Conservation (phyloP, 2,113 vertebrate species). For the Aleadryas rufinucha region DNA sequence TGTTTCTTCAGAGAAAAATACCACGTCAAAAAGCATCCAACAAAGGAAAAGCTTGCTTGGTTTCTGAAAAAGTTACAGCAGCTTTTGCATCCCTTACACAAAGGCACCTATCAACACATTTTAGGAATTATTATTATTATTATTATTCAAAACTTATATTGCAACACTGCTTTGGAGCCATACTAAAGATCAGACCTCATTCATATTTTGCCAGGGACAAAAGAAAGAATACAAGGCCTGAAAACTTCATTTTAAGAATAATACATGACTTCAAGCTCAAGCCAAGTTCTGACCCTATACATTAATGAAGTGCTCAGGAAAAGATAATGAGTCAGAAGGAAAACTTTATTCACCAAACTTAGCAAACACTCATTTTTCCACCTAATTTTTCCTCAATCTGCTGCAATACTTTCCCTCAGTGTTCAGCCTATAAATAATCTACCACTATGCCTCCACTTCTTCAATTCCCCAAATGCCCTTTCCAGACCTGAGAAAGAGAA, state of each 20-base stretch:
- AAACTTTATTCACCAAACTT: neutral
- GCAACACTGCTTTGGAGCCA: neutral
- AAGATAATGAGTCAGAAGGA: neutral
- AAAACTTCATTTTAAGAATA: neutral
- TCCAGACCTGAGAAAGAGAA: neutral
- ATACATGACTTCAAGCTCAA: neutral
- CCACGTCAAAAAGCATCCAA: accelerated
- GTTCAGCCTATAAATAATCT: neutral
- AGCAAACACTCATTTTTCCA: neutral
- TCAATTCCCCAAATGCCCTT: neutral
- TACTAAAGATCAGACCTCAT: neutral
- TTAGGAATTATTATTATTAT: neutral
- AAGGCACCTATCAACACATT: neutral
- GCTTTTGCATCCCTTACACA: neutral
- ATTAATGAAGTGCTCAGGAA: neutral
- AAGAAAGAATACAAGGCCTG: neutral
- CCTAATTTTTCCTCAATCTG: neutral
- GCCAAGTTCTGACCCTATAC: neutral
- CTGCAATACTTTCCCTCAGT: neutral
- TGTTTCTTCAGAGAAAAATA: neutral
- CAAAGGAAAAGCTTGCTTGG: neutral
- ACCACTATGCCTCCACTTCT: neutral
- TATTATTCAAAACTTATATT: neutral
- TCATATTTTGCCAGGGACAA: neutral
- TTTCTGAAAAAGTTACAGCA: neutral